Percentiles rank a stretch among this genome's conserved stretches.
Evolutionary conservation across 1,140 invertebrate genomes (phyloP).

Genomic region (Calephelis virginiensis): DNA sequence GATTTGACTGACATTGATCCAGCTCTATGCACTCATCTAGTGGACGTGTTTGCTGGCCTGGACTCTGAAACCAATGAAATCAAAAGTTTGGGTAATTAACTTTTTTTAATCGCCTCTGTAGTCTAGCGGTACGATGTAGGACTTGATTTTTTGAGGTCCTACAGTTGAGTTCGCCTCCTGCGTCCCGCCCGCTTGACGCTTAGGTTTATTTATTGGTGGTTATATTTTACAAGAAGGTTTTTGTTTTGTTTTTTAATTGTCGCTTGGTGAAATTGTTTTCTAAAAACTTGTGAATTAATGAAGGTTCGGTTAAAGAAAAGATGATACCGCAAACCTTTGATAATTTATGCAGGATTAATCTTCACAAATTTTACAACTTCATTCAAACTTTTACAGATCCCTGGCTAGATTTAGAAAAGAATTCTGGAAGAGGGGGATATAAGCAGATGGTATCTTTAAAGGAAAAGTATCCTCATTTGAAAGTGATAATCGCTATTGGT

Average conservation of each 20-base stretch:
- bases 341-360: no score
- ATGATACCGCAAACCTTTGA: no score
- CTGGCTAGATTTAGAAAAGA: constrained; percentile 88
- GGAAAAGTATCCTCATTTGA: constrained; percentile 84
- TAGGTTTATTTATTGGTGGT: no score
- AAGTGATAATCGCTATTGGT: constrained; percentile 89
- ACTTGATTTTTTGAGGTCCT: no score
- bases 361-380: not conserved
- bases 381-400: constrained; percentile 79
- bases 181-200: no score
- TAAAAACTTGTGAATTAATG: no score
- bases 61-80: constrained; percentile 83
- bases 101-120: not conserved
- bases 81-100: constrained; percentile 79
- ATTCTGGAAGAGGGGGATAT: constrained; percentile 86
- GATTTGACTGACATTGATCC: constrained; percentile 85
- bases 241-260: no score
- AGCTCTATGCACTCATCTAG: constrained; percentile 90
- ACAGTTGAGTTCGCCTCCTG: no score
- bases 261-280: no score
- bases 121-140: no score
- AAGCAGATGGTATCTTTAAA: constrained; percentile 84
- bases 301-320: no score
- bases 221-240: no score
- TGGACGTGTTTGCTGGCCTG: constrained; percentile 92